Evolutionary conservation across 2,797 vertebrate genomes (phyloP), one percentile per base, ranked within the genome.

Genomic region (Periophthalmus magnuspinnatus): DNA sequence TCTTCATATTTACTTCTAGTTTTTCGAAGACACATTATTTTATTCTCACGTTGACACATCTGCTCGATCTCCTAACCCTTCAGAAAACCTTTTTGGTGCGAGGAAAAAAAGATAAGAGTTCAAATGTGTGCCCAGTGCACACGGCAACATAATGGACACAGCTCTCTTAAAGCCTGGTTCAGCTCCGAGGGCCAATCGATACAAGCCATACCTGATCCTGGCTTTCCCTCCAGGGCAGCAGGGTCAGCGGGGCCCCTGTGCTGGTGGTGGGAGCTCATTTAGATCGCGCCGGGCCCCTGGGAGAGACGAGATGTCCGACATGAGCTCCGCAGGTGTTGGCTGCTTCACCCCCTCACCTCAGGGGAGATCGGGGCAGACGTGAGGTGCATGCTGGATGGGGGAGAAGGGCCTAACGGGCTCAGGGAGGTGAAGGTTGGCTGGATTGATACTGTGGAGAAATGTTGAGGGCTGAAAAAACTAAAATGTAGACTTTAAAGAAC

Each of bases 351-450:
- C 36, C 81, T 80, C 81, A 82, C 83, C 85, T 75, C 71, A 6
- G 75, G 86, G 83, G 80, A 74, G 81, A 77, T 80, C 67, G 67
- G 74, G 57, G 76, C 58, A 34, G 75, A 87, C 76, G 70, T 89
- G 87, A 88, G 84, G 79, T 72, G 79, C 85, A 86, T 86, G 71
- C 79, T 67, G 76, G 68, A 81, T 81, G 70, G 38, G 54, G 36
- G 64, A n/a, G 65, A 69, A 50, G 75, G 75, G 71, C 79, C 79
- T 60, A 48, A 56, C 69, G 77, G 73, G 14, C 41, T 41, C 38
- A 41, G 36, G 36, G 36, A 38, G 7, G 6, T 38, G 9, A 41
- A 41, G 38, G 38, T 41, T 38, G 38, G 14, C 41, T 3, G 4
- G 41, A 16, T 45, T 45, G 4, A 45, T 10, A 16, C 41, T 45